These are phyloP conservation scores for Chymomyza costata DNA, from an alignment of 1,140 invertebrate genomes.

Conservation along the genomic window DNA sequence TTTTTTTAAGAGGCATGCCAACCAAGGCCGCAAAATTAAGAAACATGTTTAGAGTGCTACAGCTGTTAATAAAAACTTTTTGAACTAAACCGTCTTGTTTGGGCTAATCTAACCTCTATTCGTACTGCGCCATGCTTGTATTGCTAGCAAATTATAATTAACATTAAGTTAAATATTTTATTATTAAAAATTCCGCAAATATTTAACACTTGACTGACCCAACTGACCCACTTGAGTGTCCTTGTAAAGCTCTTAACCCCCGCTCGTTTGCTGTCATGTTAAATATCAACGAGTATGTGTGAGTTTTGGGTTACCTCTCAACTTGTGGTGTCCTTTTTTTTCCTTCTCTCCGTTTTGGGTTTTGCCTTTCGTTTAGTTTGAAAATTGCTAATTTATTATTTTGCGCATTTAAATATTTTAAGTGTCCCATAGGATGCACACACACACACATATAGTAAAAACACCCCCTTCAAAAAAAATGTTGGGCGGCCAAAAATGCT, in stretches of 20 bases:
- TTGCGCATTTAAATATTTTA: conserved; percentile 73
- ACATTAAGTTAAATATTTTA: too few relatives aligned
- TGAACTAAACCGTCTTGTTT: too few relatives aligned
- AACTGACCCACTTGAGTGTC: conserved; percentile 23
- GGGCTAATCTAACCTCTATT: too few relatives aligned
- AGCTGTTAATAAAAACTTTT: too few relatives aligned
- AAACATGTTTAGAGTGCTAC: too few relatives aligned
- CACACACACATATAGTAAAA: conserved; percentile 13
- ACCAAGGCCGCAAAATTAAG: too few relatives aligned
- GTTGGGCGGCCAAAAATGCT: conserved; percentile 22
- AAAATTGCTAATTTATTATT: conserved; percentile 70
- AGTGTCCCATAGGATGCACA: conserved; percentile 60
- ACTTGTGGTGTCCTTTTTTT: neutral
- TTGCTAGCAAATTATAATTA: too few relatives aligned
- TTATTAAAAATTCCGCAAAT: too few relatives aligned
- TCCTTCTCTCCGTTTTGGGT: conserved; percentile 19
- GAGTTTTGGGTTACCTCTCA: conserved; percentile 2
- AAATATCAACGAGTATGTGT: conserved; percentile 26
- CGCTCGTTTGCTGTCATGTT: conserved; percentile 43
- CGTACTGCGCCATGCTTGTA: too few relatives aligned
- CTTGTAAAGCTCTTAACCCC: conserved; percentile 2
- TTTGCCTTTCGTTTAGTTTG: conserved; percentile 38
- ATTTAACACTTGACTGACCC: too few relatives aligned
- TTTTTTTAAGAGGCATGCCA: too few relatives aligned
- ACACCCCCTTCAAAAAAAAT: neutral